These are phyloP conservation scores for Tupiocoris notatus DNA, from an alignment of 2,888 invertebrate genomes.

Conservation along the genomic window DNA sequence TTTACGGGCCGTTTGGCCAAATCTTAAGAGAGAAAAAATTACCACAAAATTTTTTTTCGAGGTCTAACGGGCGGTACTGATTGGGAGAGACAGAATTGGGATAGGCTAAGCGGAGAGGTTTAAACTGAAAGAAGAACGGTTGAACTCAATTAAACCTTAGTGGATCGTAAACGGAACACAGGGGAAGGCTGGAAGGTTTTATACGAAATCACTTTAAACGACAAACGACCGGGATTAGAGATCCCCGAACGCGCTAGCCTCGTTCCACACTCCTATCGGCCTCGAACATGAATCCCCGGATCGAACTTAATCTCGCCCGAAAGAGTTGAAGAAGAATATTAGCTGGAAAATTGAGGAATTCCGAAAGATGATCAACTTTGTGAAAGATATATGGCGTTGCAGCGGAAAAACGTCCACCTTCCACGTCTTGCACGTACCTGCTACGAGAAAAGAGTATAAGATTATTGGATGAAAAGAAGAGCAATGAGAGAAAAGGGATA, in stretches of 20 bases:
- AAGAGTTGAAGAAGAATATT: not conserved
- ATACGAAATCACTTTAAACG: slow-evolving; percentile 38
- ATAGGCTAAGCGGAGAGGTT: slow-evolving; percentile 6
- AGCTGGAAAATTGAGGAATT: not conserved
- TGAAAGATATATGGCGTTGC: too few relatives aligned
- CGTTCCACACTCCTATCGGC: slow-evolving; percentile 4
- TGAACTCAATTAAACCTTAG: slow-evolving; percentile 27
- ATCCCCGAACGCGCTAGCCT: slow-evolving; percentile 16
- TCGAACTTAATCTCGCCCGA: not conserved
- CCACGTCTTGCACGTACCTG: too few relatives aligned
- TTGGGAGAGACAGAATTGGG: slow-evolving; percentile 24
- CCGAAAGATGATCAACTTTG: too few relatives aligned
- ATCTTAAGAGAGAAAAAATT: not conserved
- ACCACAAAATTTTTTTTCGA: not conserved
- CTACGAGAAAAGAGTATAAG: too few relatives aligned
- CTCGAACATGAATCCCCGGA: not conserved
- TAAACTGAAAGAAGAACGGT: slow-evolving; percentile 23
- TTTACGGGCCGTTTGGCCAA: not conserved
- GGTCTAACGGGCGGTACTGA: not conserved
- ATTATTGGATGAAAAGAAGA: slow-evolving; percentile 6
- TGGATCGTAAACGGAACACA: not conserved
- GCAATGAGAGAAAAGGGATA: not conserved
- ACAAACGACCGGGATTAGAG: slow-evolving; percentile 37
- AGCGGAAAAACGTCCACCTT: not conserved
- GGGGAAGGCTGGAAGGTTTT: slow-evolving; percentile 23